Evolutionary conservation across 2,888 invertebrate species (phyloP).

Genomic region (Ophion obscuratus): DNA sequence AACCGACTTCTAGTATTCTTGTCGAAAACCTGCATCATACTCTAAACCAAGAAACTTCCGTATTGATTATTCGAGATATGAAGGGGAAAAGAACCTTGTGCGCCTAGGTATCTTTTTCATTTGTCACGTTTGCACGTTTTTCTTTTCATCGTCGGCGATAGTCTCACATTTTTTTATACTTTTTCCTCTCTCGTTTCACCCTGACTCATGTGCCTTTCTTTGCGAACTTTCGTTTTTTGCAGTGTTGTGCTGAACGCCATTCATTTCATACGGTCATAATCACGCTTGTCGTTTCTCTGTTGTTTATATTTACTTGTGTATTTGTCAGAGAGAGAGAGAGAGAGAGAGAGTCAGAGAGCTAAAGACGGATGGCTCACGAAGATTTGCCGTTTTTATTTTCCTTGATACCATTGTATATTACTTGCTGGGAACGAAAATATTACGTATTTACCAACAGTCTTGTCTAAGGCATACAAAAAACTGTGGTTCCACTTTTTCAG

Average conservation of each 20-base stretch:
- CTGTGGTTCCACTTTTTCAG: neutral
- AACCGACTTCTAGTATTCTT: slow-evolving; percentile 78
- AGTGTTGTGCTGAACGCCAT: slow-evolving; percentile 23
- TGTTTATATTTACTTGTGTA: slow-evolving; percentile 20
- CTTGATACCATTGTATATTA: neutral
- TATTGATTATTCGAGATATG: slow-evolving; percentile 67
- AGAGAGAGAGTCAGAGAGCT: neutral
- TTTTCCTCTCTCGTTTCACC: slow-evolving; percentile 29
- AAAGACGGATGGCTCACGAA: neutral
- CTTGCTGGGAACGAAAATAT: neutral
- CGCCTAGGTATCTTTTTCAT: slow-evolving; percentile 67
- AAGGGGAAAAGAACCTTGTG: slow-evolving; percentile 56
- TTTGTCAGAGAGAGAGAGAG: neutral
- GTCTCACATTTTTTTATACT: slow-evolving; percentile 39
- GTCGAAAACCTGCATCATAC: slow-evolving; percentile 79
- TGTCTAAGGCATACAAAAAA: too few relatives aligned
- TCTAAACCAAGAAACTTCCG: slow-evolving; percentile 70
- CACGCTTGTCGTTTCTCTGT: neutral
- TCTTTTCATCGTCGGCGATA: slow-evolving; percentile 11
- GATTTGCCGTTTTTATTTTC: neutral
- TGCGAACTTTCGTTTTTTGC: slow-evolving; percentile 26
- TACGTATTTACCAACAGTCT: neutral
- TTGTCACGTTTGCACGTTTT: slow-evolving; percentile 54
- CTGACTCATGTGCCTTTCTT: slow-evolving; percentile 12
- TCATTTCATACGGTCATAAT: slow-evolving; percentile 15